These are phyloP conservation scores for Phrynocephalus forsythii DNA, from an alignment of 2,797 vertebrate genomes.

Conservation along the genomic window DNA sequence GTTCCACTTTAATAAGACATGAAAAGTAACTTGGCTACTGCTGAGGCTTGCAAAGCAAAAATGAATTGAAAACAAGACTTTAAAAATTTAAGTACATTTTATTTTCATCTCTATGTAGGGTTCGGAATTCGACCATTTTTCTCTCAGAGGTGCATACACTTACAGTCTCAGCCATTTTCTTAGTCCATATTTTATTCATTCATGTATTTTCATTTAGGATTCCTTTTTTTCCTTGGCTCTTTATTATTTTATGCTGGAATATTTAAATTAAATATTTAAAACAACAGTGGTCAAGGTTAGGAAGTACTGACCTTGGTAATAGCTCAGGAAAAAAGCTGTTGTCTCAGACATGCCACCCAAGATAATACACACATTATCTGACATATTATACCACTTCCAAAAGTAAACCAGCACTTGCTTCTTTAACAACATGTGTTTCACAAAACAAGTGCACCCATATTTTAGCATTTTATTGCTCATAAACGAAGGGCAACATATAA, in stretches of 20 bases:
- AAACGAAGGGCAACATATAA: background rate
- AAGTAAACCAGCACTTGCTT: background rate
- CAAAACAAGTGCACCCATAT: background rate
- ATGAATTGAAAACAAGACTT: slow-evolving; percentile 17
- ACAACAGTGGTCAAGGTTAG: slow-evolving; percentile 46
- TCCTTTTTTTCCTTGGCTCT: slow-evolving; percentile 30
- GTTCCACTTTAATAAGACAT: background rate
- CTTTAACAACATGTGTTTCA: slow-evolving; percentile 3
- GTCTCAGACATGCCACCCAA: slow-evolving; percentile 38
- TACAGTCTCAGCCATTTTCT: slow-evolving; percentile 27
- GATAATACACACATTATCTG: slow-evolving; percentile 7
- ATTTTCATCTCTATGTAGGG: background rate
- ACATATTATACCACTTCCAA: background rate
- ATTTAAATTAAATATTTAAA: slow-evolving; percentile 54
- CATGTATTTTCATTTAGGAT: slow-evolving; percentile 12
- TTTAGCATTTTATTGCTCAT: slow-evolving; percentile 28
- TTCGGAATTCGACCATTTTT: background rate
- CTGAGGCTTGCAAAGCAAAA: slow-evolving; percentile 16
- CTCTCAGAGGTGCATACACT: background rate
- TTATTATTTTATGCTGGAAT: slow-evolving; percentile 48
- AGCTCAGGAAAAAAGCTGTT: slow-evolving; percentile 8
- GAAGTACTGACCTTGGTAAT: slow-evolving; percentile 56
- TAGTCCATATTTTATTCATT: slow-evolving; percentile 57
- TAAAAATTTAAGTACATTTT: background rate
- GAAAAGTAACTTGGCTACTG: slow-evolving; percentile 16